Evolutionary conservation across 2,113 vertebrate genomes (phyloP), one percentile per base, ranked within the genome.

Genomic region (Apodemus sylvaticus): DNA sequence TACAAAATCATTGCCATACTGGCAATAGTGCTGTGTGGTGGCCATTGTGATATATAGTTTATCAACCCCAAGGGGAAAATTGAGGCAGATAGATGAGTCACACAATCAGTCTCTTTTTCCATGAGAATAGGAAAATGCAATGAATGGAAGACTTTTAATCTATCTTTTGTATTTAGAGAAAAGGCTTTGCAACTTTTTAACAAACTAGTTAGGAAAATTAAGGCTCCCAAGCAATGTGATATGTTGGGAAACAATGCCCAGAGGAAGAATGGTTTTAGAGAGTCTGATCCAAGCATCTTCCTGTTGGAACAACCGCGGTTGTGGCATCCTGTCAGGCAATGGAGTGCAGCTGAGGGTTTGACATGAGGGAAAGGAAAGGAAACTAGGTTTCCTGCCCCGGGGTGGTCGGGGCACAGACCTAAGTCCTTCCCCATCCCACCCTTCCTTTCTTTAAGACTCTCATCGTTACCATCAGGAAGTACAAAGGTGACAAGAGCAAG

Each of bases 281-380:
- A 90, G 99, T 64, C 0, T 95, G 98, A 55, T 98, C 98, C 62
- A 99, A 98, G 97, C 98, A 98, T 99, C 98, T 98, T 98, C 29
- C 94, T 98, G 96, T 99, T 96, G 0, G 98, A 98, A 29, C 14
- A 94, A 97, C 98, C 96, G 98, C 97, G 93, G 99, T 98, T 14
- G 98, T 99, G 13, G 99, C 98, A 99, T 97, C 22, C 96, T 98
- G 95, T 98, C 55, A 99, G 98, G 98, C 98, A 98, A 96, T 99
- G 99, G 98, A 99, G 99, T 73, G 98, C 98, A 62, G 99, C 98
- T 96, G 99, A 94, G 70, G 87, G 96, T 94, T 99, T 51, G 88
- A 96, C 89, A 93, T 58, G 83, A 83, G 51, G 29, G 36, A 91
- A 87, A 71, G n/a, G 26, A 79, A 62, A 94, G 74, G 16, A 68